A percentile compares a stretch with the other conserved stretches of the same genome.
Evolutionary conservation across 1,140 invertebrate genomes (phyloP).

Genomic region (Panagrolaimus sp.): DNA sequence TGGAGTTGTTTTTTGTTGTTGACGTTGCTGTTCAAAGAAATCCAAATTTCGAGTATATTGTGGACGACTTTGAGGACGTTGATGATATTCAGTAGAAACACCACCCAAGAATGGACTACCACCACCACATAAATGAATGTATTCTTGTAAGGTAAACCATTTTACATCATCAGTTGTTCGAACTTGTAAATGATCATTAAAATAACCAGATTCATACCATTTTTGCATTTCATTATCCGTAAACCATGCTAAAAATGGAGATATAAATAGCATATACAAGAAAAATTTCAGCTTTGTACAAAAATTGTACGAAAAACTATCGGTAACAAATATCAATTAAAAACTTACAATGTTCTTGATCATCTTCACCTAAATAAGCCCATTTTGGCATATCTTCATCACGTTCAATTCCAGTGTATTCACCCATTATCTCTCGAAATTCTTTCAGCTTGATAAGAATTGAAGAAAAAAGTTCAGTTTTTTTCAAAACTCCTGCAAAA

Average conservation of each 20-base stretch:
- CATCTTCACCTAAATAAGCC: not conserved
- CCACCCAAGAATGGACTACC: not conserved
- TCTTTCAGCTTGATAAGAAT: too few species aligned
- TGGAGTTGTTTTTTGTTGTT: not conserved
- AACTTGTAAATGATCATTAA: not conserved
- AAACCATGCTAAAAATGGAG: not conserved
- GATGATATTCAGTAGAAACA: not conserved
- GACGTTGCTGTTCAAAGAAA: not conserved
- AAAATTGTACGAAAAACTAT: not conserved
- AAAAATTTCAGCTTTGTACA: not conserved
- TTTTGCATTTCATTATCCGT: not conserved
- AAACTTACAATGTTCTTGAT: not conserved
- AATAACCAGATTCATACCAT: conserved; percentile 11
- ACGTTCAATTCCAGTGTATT: not conserved
- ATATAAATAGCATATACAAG: too few species aligned
- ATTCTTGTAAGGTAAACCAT: not conserved
- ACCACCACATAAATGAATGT: not conserved
- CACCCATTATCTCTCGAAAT: not conserved
- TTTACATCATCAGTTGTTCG: not conserved
- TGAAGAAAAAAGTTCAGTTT: too few species aligned
- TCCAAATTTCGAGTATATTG: not conserved
- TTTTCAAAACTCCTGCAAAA: too few species aligned
- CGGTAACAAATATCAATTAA: not conserved
- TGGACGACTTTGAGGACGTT: not conserved
- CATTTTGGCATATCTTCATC: conserved; percentile 4